These are phyloP conservation scores for Phyllopteryx taeniolatus DNA, from an alignment of 2,113 vertebrate species.

Conservation along the genomic window DNA sequence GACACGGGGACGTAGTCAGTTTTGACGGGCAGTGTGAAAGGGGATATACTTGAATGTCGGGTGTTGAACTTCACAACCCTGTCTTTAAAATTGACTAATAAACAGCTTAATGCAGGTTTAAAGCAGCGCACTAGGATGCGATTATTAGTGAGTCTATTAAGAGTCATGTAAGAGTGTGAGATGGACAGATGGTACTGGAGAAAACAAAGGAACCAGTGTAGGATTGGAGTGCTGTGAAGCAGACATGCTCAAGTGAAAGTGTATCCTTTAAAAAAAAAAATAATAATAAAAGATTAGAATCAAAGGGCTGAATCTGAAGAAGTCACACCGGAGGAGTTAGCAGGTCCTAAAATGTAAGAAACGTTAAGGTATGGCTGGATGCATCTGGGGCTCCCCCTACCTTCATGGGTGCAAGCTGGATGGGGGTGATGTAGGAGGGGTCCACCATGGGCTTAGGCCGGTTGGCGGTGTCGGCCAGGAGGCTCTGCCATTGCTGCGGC, in stretches of 20 bases:
- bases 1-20: too few relatives aligned
- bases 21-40: too few relatives aligned
- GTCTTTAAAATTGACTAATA: neutral
- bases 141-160: conserved; percentile 5
- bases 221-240: conserved; percentile 20
- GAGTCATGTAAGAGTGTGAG: conserved; percentile 21
- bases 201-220: conserved; percentile 32
- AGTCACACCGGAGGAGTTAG: neutral
- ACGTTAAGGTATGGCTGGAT: neutral
- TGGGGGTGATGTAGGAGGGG: conserved; percentile 97
- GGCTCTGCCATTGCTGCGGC: conserved; percentile 97
- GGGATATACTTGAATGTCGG: too few relatives aligned
- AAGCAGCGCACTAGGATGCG: conserved; percentile 13
- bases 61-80: too few relatives aligned
- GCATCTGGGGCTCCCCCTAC: conserved; percentile 63
- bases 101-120: conserved; percentile 37
- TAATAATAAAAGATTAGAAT: neutral
- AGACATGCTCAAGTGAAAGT: conserved; percentile 24
- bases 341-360: neutral
- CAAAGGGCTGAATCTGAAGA: neutral
- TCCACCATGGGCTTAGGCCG: conserved; percentile 98
- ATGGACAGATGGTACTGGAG: conserved; percentile 40
- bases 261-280: neutral
- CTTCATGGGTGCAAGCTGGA: conserved; percentile 99
- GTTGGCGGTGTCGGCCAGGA: conserved; percentile 94